A percentile compares a stretch with the other conserved stretches of the same genome.
These are phyloP conservation scores for Pedetes capensis DNA, from an alignment of 2,113 vertebrate species.

Conservation along the genomic window DNA sequence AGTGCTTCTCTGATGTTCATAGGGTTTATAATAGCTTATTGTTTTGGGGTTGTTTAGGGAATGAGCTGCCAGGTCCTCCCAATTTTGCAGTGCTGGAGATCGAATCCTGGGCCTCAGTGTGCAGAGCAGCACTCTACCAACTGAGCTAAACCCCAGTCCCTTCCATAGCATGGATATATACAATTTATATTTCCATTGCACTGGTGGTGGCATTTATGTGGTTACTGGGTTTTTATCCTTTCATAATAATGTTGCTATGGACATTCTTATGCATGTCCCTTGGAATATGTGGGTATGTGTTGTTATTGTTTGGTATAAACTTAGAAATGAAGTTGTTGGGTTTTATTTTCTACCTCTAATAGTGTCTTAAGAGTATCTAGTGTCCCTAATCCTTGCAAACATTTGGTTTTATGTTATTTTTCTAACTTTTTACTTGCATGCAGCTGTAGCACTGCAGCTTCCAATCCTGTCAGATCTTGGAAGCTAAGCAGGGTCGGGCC, in stretches of 20 bases:
- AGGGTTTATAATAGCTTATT: too few species aligned
- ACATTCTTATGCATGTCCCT: background rate
- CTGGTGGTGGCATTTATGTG: background rate
- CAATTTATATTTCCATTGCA: background rate
- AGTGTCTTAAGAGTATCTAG: background rate
- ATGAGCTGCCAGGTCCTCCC: too few species aligned
- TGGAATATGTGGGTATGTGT: background rate
- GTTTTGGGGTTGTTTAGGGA: too few species aligned
- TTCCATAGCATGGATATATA: background rate
- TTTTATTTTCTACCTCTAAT: background rate
- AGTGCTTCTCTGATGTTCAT: too few species aligned
- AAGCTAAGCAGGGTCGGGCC: too few species aligned
- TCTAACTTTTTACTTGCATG: too few species aligned
- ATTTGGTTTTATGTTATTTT: background rate
- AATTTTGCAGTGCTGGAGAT: too few species aligned
- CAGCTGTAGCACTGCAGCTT: too few species aligned
- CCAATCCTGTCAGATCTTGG: too few species aligned
- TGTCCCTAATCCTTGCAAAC: background rate
- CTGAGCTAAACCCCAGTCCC: too few species aligned
- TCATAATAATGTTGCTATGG: background rate
- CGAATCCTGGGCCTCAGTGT: too few species aligned
- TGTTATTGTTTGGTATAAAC: background rate
- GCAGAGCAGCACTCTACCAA: too few species aligned
- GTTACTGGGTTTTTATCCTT: background rate
- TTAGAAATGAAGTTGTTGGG: background rate